A percentile compares a stretch with the other conserved stretches of the same genome.
Evolutionary conservation across 92 coral and sea anemone genomes (phyloP).

Genomic region (Pocillopora grandis): DNA sequence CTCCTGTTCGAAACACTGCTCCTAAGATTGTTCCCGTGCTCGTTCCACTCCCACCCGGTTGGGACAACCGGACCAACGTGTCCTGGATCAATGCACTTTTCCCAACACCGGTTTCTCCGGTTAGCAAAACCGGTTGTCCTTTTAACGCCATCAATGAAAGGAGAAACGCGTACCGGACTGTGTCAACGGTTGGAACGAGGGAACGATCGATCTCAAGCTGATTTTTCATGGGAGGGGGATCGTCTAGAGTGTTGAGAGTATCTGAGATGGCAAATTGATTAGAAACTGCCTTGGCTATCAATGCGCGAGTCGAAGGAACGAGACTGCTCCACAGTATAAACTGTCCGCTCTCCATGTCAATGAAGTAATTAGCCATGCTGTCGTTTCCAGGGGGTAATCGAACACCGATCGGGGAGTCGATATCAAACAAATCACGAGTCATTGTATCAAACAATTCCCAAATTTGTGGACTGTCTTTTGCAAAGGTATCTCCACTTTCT

Average conservation of each 20-base stretch:
- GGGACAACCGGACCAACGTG: slow-evolving; percentile 73
- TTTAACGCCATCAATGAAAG: slow-evolving; percentile 74
- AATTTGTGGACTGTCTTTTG: slow-evolving; percentile 18
- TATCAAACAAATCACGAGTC: slow-evolving; percentile 74
- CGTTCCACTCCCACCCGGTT: slow-evolving; percentile 75
- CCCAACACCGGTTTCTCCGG: slow-evolving; percentile 89
- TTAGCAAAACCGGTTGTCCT: slow-evolving; percentile 83
- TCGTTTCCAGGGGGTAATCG: slow-evolving; percentile 73
- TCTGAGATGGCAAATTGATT: slow-evolving; percentile 80
- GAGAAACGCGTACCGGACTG: slow-evolving; percentile 85
- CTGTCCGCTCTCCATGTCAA: slow-evolving; percentile 88
- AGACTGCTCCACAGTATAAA: slow-evolving; percentile 82
- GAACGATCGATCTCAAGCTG: slow-evolving; percentile 73
- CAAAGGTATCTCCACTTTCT: slow-evolving; percentile 37
- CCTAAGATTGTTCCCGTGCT: slow-evolving; percentile 84
- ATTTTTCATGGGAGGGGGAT: slow-evolving; percentile 55
- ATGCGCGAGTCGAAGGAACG: slow-evolving; percentile 83
- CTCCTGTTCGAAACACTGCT: slow-evolving; percentile 81
- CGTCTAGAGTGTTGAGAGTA: slow-evolving; percentile 62
- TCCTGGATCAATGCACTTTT: slow-evolving; percentile 85
- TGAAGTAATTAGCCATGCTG: slow-evolving; percentile 81
- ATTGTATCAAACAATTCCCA: slow-evolving; percentile 74
- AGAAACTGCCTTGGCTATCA: slow-evolving; percentile 89
- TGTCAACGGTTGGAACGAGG: slow-evolving; percentile 92
- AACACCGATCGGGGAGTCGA: slow-evolving; percentile 47